Base-by-base conservation (phyloP, 2,888 invertebrate species). In the Trissoscelio sp. region DNA sequence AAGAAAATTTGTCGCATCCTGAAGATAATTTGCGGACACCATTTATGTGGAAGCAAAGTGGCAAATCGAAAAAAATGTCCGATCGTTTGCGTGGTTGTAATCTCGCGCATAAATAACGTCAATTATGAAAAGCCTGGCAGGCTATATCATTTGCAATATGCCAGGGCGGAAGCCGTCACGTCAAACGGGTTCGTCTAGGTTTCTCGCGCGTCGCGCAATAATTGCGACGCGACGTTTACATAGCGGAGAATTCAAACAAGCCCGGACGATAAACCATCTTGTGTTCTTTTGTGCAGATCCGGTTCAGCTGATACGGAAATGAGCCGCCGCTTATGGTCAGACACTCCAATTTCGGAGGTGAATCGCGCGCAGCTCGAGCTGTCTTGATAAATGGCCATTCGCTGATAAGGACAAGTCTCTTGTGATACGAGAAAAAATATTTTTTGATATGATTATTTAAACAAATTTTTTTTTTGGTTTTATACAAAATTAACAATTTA, bases 81-180 rank as follows among this genome's bases (percentile, higher is more conserved):
- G 12, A 70, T 57, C 18, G 28, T 18, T 37, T 6, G 70, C 58
- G 46, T 64, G 44, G 55, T 55, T 14, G 37, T 39, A 58, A 58
- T 75, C 53, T 60, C 1, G 31, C 20, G 11, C 77, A 46, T 82
- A 74, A 78, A 79, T 72, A 70, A 75, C 78, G 48, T 74, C 77
- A 83, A 83, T 83, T 83, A 80, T 67, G 74, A 67, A 64, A 67
- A 80, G 58, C 66, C 73, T 67, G 53, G 53, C 70, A 51, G 72
- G 60, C 58, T 55, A 55, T 79, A 73, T 83, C 70, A 70, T 80
- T 80, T 73, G 67, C 64, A 46, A 34, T 39, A n/a, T 57, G 12
- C 44, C 37, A 37, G 6, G 37, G 28, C 70, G 73, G 62, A 73
- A 69, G 73, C 67, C 34, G 62, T 37, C 67, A 73, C 16, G 77